Conservation (phyloP, 2,113 vertebrate genomes). For the Pomatorhinus ruficollis region DNA sequence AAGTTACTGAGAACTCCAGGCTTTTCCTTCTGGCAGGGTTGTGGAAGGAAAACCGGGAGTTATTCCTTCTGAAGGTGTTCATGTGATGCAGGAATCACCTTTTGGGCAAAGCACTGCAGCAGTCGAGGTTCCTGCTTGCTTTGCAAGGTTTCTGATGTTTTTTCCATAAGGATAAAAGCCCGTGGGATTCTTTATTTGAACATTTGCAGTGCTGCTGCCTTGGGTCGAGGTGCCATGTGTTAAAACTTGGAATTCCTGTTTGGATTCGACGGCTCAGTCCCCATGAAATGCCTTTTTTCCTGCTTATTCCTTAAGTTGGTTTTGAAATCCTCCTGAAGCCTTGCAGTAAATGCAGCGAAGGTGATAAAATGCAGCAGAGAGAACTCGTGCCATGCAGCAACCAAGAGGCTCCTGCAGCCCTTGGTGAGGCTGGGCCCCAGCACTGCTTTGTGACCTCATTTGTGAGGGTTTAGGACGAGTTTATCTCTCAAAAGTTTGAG, state of each 20-base stretch:
- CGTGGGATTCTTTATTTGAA: rapidly evolving
- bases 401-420: rapidly evolving
- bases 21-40: not conserved
- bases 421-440: rapidly evolving
- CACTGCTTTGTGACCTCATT: rapidly evolving
- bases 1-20: not conserved
- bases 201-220: not conserved
- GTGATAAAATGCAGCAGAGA: not conserved
- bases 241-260: not conserved
- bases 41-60: not conserved
- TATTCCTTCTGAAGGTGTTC: not conserved
- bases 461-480: not conserved
- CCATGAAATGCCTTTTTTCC: rapidly evolving
- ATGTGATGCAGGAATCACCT: not conserved
- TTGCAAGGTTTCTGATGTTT: not conserved
- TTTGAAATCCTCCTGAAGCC: not conserved
- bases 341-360: not conserved
- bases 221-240: rapidly evolving
- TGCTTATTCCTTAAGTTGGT: rapidly evolving
- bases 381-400: not conserved
- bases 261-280: not conserved
- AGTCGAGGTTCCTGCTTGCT: rapidly evolving
- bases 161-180: too few species aligned
- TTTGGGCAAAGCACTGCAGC: not conserved
- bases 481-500: not conserved